phyloP scores from a whole-genome alignment of 2,888 invertebrate genomes.

The Mongoloraphidia duomilia region DNA sequence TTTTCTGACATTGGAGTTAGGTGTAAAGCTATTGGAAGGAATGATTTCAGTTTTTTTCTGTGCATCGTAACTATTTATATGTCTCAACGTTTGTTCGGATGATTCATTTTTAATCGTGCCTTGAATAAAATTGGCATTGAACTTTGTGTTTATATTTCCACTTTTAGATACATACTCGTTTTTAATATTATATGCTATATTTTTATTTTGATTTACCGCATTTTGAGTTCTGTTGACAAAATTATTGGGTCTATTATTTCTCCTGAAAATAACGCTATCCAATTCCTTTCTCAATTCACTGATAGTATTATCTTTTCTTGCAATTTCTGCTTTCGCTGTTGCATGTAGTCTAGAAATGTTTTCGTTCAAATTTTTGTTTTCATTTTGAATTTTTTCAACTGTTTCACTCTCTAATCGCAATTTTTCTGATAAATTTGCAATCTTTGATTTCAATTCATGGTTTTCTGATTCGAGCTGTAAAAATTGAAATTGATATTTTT shows the following conservation, averaged over 20 bases:
- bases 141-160: no score
- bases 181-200: no score
- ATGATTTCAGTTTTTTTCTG: no score
- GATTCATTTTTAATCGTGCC: no score
- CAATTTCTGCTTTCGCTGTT: slow-evolving; percentile 33
- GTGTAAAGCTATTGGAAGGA: no score
- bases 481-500: slow-evolving; percentile 2
- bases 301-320: slow-evolving; percentile 32
- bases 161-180: no score
- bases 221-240: no score
- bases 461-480: slow-evolving; percentile 23
- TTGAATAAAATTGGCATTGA: no score
- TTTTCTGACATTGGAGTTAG: no score
- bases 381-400: slow-evolving; percentile 20
- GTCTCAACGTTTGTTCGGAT: no score
- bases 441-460: slow-evolving; percentile 15
- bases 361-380: slow-evolving; percentile 24
- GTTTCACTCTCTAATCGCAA: slow-evolving; percentile 19
- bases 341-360: slow-evolving; percentile 33
- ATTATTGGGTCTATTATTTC: slow-evolving; percentile 7
- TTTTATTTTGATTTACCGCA: no score
- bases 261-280: slow-evolving; percentile 25
- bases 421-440: slow-evolving; percentile 19
- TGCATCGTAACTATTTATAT: no score
- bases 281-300: slow-evolving; percentile 27